Percentiles rank a stretch among this genome's conserved stretches.
Evolutionary conservation across 1,140 invertebrate species (phyloP).

Genomic region (Heterodera schachtii): DNA sequence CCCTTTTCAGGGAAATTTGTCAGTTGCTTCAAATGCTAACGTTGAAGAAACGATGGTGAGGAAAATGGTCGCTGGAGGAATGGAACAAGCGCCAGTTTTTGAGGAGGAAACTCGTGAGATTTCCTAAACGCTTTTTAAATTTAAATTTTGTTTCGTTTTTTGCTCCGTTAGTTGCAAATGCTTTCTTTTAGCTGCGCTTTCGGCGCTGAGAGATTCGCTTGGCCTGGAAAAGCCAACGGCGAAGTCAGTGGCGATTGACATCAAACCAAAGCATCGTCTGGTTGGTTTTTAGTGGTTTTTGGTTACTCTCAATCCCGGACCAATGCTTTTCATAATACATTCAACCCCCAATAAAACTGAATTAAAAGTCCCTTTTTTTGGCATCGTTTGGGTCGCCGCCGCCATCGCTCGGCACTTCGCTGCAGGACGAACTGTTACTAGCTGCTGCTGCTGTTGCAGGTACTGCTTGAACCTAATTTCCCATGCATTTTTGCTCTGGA

Average conservation of each 20-base stretch:
- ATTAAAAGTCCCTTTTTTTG: neutral
- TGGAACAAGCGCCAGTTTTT: neutral
- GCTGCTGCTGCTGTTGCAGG: neutral
- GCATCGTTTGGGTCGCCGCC: neutral
- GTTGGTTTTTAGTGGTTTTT: neutral
- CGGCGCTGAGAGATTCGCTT: neutral
- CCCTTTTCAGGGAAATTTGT: no score
- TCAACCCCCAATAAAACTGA: no score
- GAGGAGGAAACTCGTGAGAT: neutral
- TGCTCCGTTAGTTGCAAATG: neutral
- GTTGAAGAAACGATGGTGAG: no score
- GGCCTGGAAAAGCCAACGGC: neutral
- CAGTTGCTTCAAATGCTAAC: no score
- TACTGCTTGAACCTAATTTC: neutral
- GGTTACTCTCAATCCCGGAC: no score
- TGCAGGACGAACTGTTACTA: slow-evolving; percentile 41
- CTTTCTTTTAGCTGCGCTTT: neutral
- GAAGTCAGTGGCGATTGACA: neutral
- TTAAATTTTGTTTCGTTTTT: no score
- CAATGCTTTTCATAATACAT: no score
- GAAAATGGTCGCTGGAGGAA: no score
- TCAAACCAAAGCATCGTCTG: neutral
- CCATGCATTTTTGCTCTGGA: no score
- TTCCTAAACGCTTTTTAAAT: neutral
- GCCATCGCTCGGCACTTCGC: slow-evolving; percentile 28